phyloP scores from a whole-genome alignment of 2,888 invertebrate genomes.

The Formica aserva region DNA sequence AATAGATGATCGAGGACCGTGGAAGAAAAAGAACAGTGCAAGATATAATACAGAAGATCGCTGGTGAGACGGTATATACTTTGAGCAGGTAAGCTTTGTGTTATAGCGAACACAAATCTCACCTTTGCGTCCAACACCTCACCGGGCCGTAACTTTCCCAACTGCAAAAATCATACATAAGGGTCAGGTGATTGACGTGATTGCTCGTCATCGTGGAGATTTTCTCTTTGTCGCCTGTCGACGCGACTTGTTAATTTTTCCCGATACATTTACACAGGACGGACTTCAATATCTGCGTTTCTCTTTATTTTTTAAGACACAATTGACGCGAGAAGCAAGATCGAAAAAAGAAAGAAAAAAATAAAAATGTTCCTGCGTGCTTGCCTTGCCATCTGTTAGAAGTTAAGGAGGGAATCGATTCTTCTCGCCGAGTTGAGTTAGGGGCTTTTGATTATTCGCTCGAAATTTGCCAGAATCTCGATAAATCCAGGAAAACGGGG shows the following conservation, averaged over 20 bases:
- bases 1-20: conserved; percentile 61
- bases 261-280: neutral
- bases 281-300: neutral
- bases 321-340: conserved; percentile 12
- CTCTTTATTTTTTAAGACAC: conserved; percentile 1
- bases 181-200: conserved; percentile 36
- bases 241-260: conserved; percentile 15
- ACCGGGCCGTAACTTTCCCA: conserved; percentile 92
- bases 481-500: neutral
- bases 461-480: neutral
- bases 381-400: conserved; percentile 22
- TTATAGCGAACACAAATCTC: conserved; percentile 88
- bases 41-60: conserved; percentile 51
- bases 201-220: conserved; percentile 12
- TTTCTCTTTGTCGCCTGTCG: conserved; percentile 3
- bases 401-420: neutral
- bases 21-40: conserved; percentile 49
- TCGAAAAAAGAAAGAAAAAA: neutral
- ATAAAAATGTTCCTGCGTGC: conserved; percentile 39
- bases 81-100: conserved; percentile 86
- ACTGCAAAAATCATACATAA: conserved; percentile 87
- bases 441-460: conserved; percentile 6
- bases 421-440: neutral
- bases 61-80: conserved; percentile 74
- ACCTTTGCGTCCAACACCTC: conserved; percentile 92